phyloP scores from a whole-genome alignment of 2,113 vertebrate species.

The Xiphophorus couchianus region DNA sequence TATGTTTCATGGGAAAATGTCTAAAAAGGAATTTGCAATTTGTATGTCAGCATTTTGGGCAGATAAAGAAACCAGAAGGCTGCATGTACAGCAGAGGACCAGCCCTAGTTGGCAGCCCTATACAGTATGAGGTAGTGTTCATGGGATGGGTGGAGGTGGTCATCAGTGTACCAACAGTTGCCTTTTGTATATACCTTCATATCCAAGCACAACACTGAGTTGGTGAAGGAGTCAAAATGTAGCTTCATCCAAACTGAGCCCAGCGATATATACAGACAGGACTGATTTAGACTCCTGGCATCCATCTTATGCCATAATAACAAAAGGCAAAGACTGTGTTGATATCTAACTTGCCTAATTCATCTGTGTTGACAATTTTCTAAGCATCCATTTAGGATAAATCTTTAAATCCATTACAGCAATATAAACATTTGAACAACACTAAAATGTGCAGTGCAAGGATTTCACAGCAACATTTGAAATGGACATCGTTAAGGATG shows the following conservation, averaged over 20 bases:
- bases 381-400: constrained; percentile 28
- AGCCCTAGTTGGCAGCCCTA: constrained; percentile 40
- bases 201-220: constrained; percentile 73
- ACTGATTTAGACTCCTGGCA: constrained; percentile 51
- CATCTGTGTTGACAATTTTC: constrained; percentile 56
- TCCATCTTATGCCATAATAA: constrained; percentile 56
- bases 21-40: neutral
- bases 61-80: constrained; percentile 14
- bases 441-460: constrained; percentile 6
- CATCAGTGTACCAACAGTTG: constrained; percentile 51
- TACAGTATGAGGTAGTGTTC: constrained; percentile 63
- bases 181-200: constrained; percentile 46
- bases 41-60: constrained; percentile 7
- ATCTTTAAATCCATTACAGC: constrained; percentile 24
- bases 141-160: constrained; percentile 54
- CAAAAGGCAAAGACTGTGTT: constrained; percentile 35
- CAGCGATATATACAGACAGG: constrained; percentile 55
- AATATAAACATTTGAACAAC: constrained; percentile 60
- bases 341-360: constrained; percentile 22
- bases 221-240: constrained; percentile 50
- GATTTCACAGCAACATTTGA: constrained; percentile 33
- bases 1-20: neutral
- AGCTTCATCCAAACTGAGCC: constrained; percentile 42
- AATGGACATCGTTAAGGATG: neutral
- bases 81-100: constrained; percentile 26